Base-by-base conservation (phyloP, 2,797 vertebrate genomes). In the Acanthornis magna region DNA sequence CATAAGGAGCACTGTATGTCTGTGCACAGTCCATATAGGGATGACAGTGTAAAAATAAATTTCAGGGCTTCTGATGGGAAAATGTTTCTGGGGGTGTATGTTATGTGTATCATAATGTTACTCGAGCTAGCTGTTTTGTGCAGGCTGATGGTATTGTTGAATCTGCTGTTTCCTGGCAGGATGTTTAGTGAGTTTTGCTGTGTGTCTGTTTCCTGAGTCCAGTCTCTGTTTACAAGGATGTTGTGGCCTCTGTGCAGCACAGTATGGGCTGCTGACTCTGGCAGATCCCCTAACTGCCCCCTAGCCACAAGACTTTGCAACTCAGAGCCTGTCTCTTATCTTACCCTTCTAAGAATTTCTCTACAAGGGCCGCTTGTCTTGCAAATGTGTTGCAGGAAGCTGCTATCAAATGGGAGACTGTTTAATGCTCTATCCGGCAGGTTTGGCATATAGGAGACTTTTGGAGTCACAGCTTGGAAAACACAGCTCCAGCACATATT, bases 101-200 rank as follows among this genome's bases (percentile, higher is more conserved):
- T 25, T 66, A 30, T 29, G 22, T 20, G 21, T 83, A 50, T 73
- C 42, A 25, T 63, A 68, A 63, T 50, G 62, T 57, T 85, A 55
- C 61, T 70, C 23, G 78, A 81, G 62, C 70, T 89, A 53, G 50
- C 77, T 94, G 83, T 50, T 93, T 62, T 93, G 67, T 90, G 77
- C 91, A 96, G 74, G 95, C 77, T 81, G 57, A 96, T 97, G 88
- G 94, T 97, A 97, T 96, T 97, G 96, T 97, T 98, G 97, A 96
- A 96, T 97, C 97, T 95, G 93, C 70, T 36, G 97, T 97, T 98
- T 98, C 98, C 98, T 98, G 98, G 73, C 98, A 98, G 98, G 98
- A 98, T 98, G 98, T 98, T 98, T 98, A 96, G 97, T 97, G 97
- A 97, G 96, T 97, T 98, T 98, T 97, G 97, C 97, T 98, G 97